Percentiles rank a stretch among this genome's conserved stretches.
Conservation (phyloP, 2,888 invertebrate genomes). For the Sthenelais limicola region DNA sequence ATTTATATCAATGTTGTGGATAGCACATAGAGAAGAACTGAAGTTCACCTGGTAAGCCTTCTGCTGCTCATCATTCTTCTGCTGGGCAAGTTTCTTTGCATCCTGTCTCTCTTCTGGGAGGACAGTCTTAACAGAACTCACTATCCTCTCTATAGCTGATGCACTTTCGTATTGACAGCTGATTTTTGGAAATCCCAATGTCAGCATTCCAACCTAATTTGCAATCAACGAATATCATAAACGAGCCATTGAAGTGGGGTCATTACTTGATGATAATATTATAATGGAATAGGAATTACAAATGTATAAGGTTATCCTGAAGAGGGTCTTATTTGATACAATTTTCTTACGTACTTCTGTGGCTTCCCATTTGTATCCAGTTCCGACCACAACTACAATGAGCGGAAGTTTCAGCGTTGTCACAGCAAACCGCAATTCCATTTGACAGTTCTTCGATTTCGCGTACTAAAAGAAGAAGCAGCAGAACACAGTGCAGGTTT, state of each 20-base stretch:
- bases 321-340: background rate
- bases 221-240: too few relatives aligned
- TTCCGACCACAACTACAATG: constrained; percentile 48
- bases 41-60: constrained; percentile 48
- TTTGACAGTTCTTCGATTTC: constrained; percentile 63
- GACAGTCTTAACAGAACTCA: constrained; percentile 52
- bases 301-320: too few relatives aligned
- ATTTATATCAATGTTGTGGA: too few relatives aligned
- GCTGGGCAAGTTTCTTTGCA: constrained; percentile 2
- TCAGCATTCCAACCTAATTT: constrained; percentile 64
- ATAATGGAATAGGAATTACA: too few relatives aligned
- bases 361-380: constrained; percentile 38
- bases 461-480: constrained; percentile 59
- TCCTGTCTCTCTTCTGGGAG: constrained; percentile 42
- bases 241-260: too few relatives aligned
- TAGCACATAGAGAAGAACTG: background rate
- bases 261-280: too few relatives aligned
- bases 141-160: constrained; percentile 54
- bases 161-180: constrained; percentile 64
- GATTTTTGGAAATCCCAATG: constrained; percentile 59
- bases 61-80: constrained; percentile 44
- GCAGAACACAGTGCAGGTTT: too few relatives aligned
- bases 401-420: constrained; percentile 47
- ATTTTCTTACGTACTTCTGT: constrained; percentile 39
- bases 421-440: constrained; percentile 57